A percentile compares a stretch with the other conserved stretches of the same genome.
These are phyloP conservation scores for Pyrrhosoma nymphula DNA, from an alignment of 2,888 invertebrate species.

Conservation along the genomic window DNA sequence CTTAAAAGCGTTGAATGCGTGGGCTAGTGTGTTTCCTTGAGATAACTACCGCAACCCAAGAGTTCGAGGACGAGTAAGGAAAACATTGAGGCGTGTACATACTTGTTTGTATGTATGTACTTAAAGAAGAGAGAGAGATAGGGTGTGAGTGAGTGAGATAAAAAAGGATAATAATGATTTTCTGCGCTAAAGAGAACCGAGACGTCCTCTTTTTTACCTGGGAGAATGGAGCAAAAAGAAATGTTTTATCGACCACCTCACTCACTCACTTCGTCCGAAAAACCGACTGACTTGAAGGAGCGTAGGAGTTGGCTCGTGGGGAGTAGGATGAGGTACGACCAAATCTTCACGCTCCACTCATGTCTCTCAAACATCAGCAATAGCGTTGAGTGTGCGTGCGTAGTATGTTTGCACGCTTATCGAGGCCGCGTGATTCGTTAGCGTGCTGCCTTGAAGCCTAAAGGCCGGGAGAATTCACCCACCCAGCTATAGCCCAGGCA, in stretches of 20 bases:
- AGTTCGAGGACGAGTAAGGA: background rate
- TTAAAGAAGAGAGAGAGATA: no score
- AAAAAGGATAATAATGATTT: background rate
- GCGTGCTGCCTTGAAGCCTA: background rate
- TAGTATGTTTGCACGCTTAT: background rate
- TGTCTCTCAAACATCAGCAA: background rate
- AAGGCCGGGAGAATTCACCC: no score
- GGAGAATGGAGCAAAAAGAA: no score
- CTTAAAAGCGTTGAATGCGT: background rate
- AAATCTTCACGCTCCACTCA: background rate
- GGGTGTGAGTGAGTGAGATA: no score
- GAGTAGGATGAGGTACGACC: background rate
- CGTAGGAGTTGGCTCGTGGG: background rate
- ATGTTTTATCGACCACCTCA: background rate
- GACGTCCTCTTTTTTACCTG: background rate
- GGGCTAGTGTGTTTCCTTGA: background rate
- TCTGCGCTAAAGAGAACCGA: background rate
- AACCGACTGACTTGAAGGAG: background rate
- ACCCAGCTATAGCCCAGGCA: background rate
- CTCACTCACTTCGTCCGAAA: background rate
- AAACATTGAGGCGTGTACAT: background rate
- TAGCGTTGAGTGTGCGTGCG: background rate
- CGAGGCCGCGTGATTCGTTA: conserved; percentile 26
- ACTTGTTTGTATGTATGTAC: background rate
- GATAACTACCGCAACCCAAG: background rate